Base-by-base conservation (phyloP, 2,113 vertebrate genomes). In the Tympanuchus pallidicinctus region DNA sequence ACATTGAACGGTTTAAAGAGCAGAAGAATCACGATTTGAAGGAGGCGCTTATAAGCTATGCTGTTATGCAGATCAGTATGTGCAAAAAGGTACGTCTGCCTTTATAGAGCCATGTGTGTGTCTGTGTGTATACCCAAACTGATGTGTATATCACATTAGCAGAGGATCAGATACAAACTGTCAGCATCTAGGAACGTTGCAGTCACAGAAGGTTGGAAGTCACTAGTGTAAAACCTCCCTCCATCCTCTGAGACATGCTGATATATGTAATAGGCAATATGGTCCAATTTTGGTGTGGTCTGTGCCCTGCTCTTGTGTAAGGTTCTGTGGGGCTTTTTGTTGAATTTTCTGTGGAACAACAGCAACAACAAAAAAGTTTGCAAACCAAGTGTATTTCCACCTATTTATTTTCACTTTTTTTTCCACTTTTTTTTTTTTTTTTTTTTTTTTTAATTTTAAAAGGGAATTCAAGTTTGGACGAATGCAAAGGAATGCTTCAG, bases 41-140 rank as follows among this genome's bases (percentile, higher is more conserved):
- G 82, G 99, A 99, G 95, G 99, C 99, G 1, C 98, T 99, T 34
- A 99, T 99, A 96, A 99, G 98, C 95, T 99, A 99, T 21, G 99
- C 99, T 50, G 98, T 99, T 45, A 99, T 99, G 99, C 99, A 99
- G 96, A 99, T 99, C 92, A 99, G 98, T 96, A 98, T 99, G 99
- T 99, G 99, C 96, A 99, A 99, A 97, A 99, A 99, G 98, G 99
- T 99, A 96, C 0, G 97, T 65, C 34, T 61, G 43, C 71, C 70
- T 54, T 54, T 54, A 16, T 17, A 28, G 15, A 54, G 52, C 52
- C 15, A 10, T 10, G 3, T 17, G 15, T 54, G 27, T 28, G 52
- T 50, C 24, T 50, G 22, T 28, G 15, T 54, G 8, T 17, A 54
- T 28, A 54, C 52, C 70, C 78, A 34, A 63, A 59, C 47, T 24